phyloP scores from a whole-genome alignment of 92 coral and sea anemone species.

The Zoanthus solanderi region DNA sequence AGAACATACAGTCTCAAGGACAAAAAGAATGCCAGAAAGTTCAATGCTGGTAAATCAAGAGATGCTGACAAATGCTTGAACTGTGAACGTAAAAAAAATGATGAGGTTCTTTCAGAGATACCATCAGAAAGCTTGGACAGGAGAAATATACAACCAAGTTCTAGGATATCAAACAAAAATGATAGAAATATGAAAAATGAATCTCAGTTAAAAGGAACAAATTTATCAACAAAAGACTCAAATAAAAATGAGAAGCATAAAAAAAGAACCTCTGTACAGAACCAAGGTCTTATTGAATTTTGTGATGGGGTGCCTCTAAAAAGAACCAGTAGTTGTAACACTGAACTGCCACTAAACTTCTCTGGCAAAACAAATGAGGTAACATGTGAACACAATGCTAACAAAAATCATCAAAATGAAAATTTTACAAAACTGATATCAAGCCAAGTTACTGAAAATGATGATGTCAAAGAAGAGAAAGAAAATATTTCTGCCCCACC shows the following conservation, averaged over 20 bases:
- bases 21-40: background rate
- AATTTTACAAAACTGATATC: conserved; percentile 34
- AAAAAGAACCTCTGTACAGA: background rate
- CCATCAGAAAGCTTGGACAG: background rate
- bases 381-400: background rate
- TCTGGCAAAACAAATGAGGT: conserved; percentile 37
- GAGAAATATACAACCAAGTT: background rate
- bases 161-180: background rate
- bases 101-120: background rate
- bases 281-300: background rate
- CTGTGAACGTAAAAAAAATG: conserved; percentile 4
- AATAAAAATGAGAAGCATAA: background rate
- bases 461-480: conserved; percentile 33
- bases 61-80: background rate
- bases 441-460: background rate
- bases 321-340: background rate
- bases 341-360: background rate
- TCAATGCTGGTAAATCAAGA: background rate
- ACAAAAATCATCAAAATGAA: background rate
- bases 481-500: conserved; percentile 17
- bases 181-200: background rate
- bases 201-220: conserved; percentile 20
- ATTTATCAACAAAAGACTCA: background rate
- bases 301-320: background rate
- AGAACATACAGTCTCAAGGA: background rate